Percentiles rank a stretch among this genome's conserved stretches.
phyloP scores from a whole-genome alignment of 2,888 invertebrate species.

The Drosophila acutilabella region DNA sequence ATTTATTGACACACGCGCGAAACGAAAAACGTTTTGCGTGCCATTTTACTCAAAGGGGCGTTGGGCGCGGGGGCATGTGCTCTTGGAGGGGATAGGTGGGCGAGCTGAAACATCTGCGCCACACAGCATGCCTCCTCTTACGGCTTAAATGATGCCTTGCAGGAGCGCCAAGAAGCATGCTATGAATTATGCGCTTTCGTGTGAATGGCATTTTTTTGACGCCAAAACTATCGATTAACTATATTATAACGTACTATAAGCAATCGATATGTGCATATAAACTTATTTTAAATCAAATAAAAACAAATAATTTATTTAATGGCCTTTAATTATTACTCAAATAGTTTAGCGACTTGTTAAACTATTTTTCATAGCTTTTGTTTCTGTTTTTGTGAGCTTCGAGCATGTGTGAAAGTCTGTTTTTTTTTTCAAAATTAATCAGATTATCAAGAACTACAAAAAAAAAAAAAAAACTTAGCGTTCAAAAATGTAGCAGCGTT shows the following conservation, averaged over 20 bases:
- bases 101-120: constrained; percentile 12
- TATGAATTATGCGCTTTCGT: constrained; percentile 18
- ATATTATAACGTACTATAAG: no score
- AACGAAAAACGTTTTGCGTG: constrained; percentile 48
- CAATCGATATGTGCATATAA: no score
- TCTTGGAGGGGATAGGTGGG: background rate
- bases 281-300: no score
- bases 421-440: no score
- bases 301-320: no score
- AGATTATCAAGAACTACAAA: background rate
- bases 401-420: no score
- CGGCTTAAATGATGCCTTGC: background rate
- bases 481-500: background rate
- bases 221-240: no score
- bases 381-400: no score
- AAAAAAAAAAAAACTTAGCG: background rate
- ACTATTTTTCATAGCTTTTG: no score
- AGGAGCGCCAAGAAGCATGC: constrained; percentile 45
- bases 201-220: background rate
- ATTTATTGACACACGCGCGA: constrained; percentile 75
- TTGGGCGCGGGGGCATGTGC: background rate
- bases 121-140: background rate
- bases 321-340: no score
- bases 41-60: constrained; percentile 32
- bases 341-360: no score